These are phyloP conservation scores for Cryptoblepharus egeriae DNA, from an alignment of 2,797 vertebrate species.

Conservation along the genomic window DNA sequence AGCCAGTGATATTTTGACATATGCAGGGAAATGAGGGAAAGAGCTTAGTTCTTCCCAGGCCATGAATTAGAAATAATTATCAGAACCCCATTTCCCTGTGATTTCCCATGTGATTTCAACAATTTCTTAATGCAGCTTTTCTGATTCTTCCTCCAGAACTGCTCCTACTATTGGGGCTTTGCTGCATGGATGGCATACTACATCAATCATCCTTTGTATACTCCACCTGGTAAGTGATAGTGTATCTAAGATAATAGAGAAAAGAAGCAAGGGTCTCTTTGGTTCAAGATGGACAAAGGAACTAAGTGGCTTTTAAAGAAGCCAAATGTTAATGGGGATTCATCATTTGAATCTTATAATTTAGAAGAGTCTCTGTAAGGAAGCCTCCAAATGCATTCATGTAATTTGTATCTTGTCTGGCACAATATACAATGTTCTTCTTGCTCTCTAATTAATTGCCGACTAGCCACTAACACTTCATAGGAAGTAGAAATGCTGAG, in stretches of 20 bases:
- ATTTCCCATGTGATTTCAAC: no score
- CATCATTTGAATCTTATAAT: background rate
- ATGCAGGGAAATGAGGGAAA: background rate
- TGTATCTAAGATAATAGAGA: background rate
- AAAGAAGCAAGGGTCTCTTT: background rate
- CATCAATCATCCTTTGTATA: slow-evolving; percentile 95
- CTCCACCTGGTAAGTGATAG: slow-evolving; percentile 86
- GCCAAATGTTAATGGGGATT: background rate
- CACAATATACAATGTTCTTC: background rate
- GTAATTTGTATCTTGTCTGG: background rate
- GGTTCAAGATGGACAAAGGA: background rate
- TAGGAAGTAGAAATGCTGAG: no score
- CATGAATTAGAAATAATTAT: background rate
- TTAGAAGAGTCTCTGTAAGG: background rate
- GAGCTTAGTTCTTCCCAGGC: background rate
- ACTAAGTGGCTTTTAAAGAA: background rate
- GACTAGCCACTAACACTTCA: background rate
- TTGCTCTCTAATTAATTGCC: background rate
- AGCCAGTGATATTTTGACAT: background rate
- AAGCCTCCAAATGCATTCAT: background rate
- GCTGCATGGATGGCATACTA: slow-evolving; percentile 97
- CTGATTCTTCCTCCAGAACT: slow-evolving; percentile 83
- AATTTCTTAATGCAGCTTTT: slow-evolving; percentile 2
- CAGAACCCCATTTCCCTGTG: background rate
- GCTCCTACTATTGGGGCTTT: slow-evolving; percentile 96